These are phyloP conservation scores for Papilio polytes DNA, from an alignment of 1,140 invertebrate genomes.

Conservation along the genomic window DNA sequence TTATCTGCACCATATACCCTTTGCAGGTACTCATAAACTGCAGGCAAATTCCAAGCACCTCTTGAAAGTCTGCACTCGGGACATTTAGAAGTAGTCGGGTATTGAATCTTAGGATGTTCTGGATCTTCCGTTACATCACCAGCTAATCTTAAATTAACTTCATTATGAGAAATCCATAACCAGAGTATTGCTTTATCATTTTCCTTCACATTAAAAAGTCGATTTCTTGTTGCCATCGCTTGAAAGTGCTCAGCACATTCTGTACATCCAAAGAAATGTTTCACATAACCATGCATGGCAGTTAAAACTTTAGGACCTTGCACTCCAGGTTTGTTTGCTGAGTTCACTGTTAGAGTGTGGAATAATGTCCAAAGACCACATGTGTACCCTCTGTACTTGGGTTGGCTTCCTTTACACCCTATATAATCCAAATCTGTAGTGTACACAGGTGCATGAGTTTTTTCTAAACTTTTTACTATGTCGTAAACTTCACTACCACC, in stretches of 20 bases:
- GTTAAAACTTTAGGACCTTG: conserved; percentile 87
- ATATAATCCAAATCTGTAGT: conserved; percentile 88
- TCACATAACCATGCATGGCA: conserved; percentile 95
- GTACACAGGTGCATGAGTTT: conserved; percentile 83
- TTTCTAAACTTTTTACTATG: conserved; percentile 83
- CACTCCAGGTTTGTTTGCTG: conserved; percentile 80
- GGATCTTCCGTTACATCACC: conserved; percentile 97
- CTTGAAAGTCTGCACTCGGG: conserved; percentile 86
- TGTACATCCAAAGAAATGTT: conserved; percentile 96
- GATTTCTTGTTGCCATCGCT: conserved; percentile 88
- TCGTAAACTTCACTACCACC: conserved; percentile 85
- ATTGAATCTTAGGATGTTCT: conserved; percentile 94
- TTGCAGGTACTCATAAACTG: conserved; percentile 91
- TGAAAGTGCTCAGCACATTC: conserved; percentile 96
- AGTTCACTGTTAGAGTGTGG: conserved; percentile 95
- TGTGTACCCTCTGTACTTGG: conserved; percentile 93
- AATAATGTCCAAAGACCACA: conserved; percentile 98
- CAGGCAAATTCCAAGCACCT: conserved; percentile 87
- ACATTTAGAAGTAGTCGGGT: conserved; percentile 90
- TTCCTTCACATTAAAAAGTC: conserved; percentile 87
- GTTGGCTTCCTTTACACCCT: conserved; percentile 91
- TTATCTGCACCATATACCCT: conserved; percentile 87
- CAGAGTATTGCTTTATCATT: conserved; percentile 93
- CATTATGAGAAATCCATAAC: conserved; percentile 98
- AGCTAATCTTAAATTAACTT: conserved; percentile 94